Conservation (phyloP, 2,888 invertebrate species). For the Idaea straminata region DNA sequence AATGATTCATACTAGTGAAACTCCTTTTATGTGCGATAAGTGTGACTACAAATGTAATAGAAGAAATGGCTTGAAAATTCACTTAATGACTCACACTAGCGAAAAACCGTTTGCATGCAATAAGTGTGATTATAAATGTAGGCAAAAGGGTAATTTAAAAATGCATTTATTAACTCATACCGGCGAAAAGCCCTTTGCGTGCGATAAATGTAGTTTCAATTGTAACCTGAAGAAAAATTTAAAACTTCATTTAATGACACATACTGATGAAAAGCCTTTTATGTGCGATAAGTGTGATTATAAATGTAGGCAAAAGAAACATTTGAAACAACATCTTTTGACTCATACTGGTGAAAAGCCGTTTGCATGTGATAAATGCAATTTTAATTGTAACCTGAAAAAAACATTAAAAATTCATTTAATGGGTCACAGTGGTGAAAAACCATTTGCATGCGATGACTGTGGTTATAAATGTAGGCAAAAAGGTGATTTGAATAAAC, state of each 20-base stretch:
- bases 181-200: neutral
- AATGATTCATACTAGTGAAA: neutral
- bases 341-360: neutral
- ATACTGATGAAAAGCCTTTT: neutral
- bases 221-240: neutral
- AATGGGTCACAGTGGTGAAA: too few relatives aligned
- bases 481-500: too few relatives aligned
- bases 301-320: neutral
- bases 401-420: neutral
- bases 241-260: neutral
- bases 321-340: neutral
- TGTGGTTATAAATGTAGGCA: too few relatives aligned
- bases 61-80: too few relatives aligned
- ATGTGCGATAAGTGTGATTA: neutral
- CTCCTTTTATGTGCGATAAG: neutral
- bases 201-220: neutral
- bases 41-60: neutral
- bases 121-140: neutral
- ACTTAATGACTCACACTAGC: too few relatives aligned
- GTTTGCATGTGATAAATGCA: neutral
- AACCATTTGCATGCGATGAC: too few relatives aligned
- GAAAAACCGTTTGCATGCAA: too few relatives aligned
- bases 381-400: neutral
- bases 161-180: neutral
- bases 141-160: neutral